Conservation (phyloP, 2,888 invertebrate genomes). For the Synergus umbraculus region DNA sequence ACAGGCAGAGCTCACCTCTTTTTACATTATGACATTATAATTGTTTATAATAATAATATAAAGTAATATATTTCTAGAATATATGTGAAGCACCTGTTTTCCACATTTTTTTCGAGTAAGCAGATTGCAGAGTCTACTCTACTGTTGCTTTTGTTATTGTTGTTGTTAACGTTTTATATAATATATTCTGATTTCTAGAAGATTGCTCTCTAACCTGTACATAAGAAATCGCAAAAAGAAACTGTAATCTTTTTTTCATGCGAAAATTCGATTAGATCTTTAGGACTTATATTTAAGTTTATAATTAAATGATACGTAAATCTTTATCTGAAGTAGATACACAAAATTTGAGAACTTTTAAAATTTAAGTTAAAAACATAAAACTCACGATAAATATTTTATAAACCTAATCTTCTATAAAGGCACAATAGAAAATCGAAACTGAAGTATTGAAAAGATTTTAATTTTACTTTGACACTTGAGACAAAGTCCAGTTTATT, state of each 20-base stretch:
- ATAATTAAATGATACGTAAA: neutral
- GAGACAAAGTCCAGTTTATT: neutral
- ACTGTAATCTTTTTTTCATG: constrained; percentile 1
- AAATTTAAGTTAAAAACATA: neutral
- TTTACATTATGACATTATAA: neutral
- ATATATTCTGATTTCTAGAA: constrained; percentile 58
- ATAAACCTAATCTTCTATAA: neutral
- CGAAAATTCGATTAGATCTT: constrained; percentile 15
- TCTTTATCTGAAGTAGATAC: neutral
- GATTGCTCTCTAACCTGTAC: constrained; percentile 67
- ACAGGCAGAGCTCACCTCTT: neutral
- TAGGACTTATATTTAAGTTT: constrained; percentile 18
- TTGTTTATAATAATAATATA: neutral
- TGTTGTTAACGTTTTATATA: constrained; percentile 67
- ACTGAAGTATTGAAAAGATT: neutral
- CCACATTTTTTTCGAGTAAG: constrained; percentile 38
- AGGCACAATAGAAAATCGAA: neutral
- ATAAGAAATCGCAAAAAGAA: constrained; percentile 42
- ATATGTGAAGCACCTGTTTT: constrained; percentile 22
- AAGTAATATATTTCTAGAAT: constrained; percentile 38
- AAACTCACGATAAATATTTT: neutral
- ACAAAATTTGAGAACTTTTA: neutral
- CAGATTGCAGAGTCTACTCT: constrained; percentile 39
- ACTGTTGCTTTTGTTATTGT: constrained; percentile 64
- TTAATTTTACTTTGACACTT: neutral